Percentiles rank a stretch among this genome's conserved stretches.
phyloP scores from a whole-genome alignment of 1,140 invertebrate genomes.

The Pachyrhynchus sulphureomaculatus region DNA sequence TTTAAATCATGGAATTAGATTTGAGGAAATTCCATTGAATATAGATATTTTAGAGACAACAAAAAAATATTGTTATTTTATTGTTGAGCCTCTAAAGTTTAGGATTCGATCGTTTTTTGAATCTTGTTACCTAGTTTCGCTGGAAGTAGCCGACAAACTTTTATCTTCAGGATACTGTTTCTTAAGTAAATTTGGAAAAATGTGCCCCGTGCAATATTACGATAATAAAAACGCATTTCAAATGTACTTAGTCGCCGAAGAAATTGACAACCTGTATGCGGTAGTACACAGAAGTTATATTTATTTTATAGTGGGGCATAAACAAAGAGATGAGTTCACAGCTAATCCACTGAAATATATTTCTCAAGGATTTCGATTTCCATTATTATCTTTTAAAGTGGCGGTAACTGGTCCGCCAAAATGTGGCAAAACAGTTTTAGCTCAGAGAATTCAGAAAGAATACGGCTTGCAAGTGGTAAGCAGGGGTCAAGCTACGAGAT shows the following conservation, averaged over 20 bases:
- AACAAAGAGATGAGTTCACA: constrained; percentile 54
- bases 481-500: constrained; percentile 54
- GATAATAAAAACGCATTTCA: constrained; percentile 53
- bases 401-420: constrained; percentile 82
- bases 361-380: constrained; percentile 47
- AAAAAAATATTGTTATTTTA: constrained; percentile 44
- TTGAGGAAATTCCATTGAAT: constrained; percentile 50
- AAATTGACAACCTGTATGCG: constrained; percentile 53
- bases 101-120: constrained; percentile 57
- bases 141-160: constrained; percentile 57
- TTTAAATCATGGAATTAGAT: constrained; percentile 53
- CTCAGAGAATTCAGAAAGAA: constrained; percentile 53
- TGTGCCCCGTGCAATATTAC: constrained; percentile 60
- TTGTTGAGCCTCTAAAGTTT: constrained; percentile 49
- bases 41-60: constrained; percentile 47
- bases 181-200: constrained; percentile 59
- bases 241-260: constrained; percentile 53
- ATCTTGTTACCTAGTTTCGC: constrained; percentile 54
- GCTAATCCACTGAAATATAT: constrained; percentile 58
- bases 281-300: constrained; percentile 58
- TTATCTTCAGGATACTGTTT: constrained; percentile 58
- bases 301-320: constrained; percentile 58
- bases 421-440: constrained; percentile 77
- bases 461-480: constrained; percentile 57
- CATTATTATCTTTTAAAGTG: constrained; percentile 65